Evolutionary conservation across 2,888 invertebrate genomes (phyloP), one percentile per base, ranked within the genome.

Genomic region (Pterostichus niger): DNA sequence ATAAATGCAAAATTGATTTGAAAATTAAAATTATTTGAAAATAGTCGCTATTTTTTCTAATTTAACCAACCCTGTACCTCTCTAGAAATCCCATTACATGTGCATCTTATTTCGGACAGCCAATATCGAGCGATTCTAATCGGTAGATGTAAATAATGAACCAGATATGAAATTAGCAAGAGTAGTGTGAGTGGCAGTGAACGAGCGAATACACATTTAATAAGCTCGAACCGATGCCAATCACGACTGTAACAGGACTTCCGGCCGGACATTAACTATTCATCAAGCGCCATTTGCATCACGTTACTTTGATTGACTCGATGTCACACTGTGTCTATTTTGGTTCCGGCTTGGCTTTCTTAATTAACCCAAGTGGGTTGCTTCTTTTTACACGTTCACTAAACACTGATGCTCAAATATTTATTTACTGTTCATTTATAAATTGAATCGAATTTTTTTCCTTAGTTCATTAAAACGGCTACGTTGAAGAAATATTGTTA

Each of bases 281-380:
- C 73, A 73, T 73, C 73, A 73, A 49, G 17, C 49, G 49, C 46
- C 52, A 73, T 73, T 73, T 73, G 73, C 73, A 73, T 73, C 40
- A n/a, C 33, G 64, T 7, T 1, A 35, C 40, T 9, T 64, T 64
- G 64, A 64, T 64, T 64, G 64, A 64, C 33, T 5, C 52, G 52
- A 40, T 40, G 40, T 52, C 52, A 13, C 52, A 13, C 52, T 1
- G 52, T n/a, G 13, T 52, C 52, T 52, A 52, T 52, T 52, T 52
- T 13, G n/a, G 52, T 52, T 52, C 52, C 40, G 40, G 9, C 24
- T 24, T 24, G 24, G 52, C 13, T 52, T 52, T n/a, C 13, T 13
- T 52, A 6, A 52, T 52, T 52, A 52, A 13, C 13, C 10, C n/a
- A n/a, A n/a, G 24, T 24, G 5, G 52, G 52, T 2, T 52, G 9